These are phyloP conservation scores for Notarius lentiginosus DNA, from an alignment of 2,113 vertebrate genomes.

Conservation along the genomic window DNA sequence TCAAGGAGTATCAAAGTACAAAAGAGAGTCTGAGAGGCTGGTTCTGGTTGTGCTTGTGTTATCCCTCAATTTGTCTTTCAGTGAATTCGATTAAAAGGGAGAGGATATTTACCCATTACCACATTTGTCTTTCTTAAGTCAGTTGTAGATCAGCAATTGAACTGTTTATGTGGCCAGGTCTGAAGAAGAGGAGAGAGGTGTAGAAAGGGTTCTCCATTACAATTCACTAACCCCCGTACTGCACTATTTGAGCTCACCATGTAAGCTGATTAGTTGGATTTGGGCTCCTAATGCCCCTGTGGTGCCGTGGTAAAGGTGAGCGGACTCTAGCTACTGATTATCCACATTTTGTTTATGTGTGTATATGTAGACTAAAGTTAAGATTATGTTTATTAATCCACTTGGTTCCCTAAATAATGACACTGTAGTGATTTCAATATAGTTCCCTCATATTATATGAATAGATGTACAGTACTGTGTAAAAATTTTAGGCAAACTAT, in stretches of 20 bases:
- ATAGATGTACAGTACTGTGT: too few relatives aligned
- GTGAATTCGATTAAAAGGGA: not conserved
- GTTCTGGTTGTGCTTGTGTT: not conserved
- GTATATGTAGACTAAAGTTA: not conserved
- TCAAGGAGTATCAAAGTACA: not conserved
- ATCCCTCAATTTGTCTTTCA: not conserved
- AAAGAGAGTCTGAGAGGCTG: not conserved
- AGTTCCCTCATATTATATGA: not conserved
- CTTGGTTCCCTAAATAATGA: not conserved
- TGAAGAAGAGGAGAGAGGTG: not conserved
- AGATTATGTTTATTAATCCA: not conserved
- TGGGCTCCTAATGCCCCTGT: not conserved
- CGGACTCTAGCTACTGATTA: not conserved
- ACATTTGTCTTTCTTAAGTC: not conserved
- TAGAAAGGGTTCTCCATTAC: not conserved
- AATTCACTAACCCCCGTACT: not conserved
- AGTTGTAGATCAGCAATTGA: not conserved
- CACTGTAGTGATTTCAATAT: not conserved
- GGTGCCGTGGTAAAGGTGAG: not conserved
- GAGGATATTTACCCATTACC: not conserved
- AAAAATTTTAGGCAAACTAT: too few relatives aligned
- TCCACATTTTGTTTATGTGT: not conserved
- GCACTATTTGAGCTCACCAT: not conserved
- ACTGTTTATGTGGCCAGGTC: not conserved
- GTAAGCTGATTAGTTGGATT: not conserved